phyloP scores from a whole-genome alignment of 2,797 vertebrate species.

The Myotis planiceps region DNA sequence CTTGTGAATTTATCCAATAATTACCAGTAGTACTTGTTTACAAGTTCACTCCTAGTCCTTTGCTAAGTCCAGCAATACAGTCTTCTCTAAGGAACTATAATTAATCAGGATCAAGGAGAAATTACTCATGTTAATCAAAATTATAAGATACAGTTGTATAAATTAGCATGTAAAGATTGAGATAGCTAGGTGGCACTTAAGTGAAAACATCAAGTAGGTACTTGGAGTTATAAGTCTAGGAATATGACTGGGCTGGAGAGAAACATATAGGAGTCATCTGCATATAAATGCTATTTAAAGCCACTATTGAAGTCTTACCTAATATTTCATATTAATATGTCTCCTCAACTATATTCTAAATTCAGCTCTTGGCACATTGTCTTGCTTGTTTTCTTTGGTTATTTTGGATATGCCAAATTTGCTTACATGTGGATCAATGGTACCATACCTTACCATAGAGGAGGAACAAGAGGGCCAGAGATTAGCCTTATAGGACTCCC shows the following conservation, averaged over 20 bases:
- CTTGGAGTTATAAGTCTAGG: neutral
- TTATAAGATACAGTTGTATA: neutral
- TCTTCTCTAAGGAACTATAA: neutral
- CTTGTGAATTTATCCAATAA: neutral
- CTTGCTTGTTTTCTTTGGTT: neutral
- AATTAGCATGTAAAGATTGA: neutral
- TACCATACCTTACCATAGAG: neutral
- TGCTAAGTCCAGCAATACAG: neutral
- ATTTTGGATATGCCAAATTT: neutral
- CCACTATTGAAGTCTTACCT: neutral
- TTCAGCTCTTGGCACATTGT: neutral
- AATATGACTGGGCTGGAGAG: neutral
- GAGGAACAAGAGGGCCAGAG: neutral
- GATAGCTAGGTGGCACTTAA: neutral
- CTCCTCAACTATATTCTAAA: neutral
- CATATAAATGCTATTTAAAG: neutral
- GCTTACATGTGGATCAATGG: neutral
- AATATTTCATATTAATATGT: neutral
- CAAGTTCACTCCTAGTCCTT: neutral
- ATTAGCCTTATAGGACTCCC: too few relatives aligned
- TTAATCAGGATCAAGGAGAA: neutral
- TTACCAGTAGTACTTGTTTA: neutral
- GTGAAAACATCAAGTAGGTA: neutral
- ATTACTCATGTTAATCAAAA: neutral
- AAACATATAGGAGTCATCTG: neutral